Percentiles rank a stretch among this genome's conserved stretches.
These are phyloP conservation scores for Dysdera silvatica DNA, from an alignment of 1,140 invertebrate genomes.

Conservation along the genomic window DNA sequence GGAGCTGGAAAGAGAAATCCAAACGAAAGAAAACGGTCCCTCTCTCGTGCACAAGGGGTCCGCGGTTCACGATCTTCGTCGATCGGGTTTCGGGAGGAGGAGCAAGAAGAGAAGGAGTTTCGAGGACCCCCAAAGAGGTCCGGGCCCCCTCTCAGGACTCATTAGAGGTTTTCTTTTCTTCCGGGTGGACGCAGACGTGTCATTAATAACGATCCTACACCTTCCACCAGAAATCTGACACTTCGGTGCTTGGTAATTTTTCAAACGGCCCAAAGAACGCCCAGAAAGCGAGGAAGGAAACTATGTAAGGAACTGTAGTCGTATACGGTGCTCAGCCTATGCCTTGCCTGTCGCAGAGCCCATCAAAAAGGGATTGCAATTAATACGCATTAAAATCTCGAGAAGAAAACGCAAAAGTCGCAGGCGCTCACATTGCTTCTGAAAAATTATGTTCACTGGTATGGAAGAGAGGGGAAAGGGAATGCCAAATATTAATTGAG, in stretches of 20 bases:
- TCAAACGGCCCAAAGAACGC: conserved; percentile 20
- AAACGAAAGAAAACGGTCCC: too few species aligned
- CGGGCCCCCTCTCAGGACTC: conserved; percentile 16
- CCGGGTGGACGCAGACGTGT: conserved; percentile 20
- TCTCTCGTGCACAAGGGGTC: too few species aligned
- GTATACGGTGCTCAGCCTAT: too few species aligned
- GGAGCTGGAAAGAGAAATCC: too few species aligned
- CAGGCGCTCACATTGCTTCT: conserved; percentile 20
- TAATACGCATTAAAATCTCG: conserved; percentile 30
- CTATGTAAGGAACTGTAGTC: too few species aligned
- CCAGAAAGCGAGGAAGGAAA: too few species aligned
- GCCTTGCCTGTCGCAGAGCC: conserved; percentile 19
- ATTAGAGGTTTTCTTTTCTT: conserved; percentile 29
- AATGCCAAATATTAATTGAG: too few species aligned
- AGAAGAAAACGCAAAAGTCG: conserved; percentile 21
- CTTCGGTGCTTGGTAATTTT: conserved; percentile 28
- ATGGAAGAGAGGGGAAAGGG: too few species aligned
- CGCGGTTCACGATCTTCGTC: too few species aligned
- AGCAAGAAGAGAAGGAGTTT: too few species aligned
- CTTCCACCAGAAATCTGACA: conserved; percentile 29
- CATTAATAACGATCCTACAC: conserved; percentile 27
- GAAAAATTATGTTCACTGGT: too few species aligned
- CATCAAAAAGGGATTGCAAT: conserved; percentile 31
- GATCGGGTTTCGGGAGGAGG: too few species aligned
- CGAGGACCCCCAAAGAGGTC: conserved; percentile 4